Evolutionary conservation across 2,797 vertebrate species (phyloP), one percentile per base, ranked within the genome.

Genomic region (Hipposideros larvatus): DNA sequence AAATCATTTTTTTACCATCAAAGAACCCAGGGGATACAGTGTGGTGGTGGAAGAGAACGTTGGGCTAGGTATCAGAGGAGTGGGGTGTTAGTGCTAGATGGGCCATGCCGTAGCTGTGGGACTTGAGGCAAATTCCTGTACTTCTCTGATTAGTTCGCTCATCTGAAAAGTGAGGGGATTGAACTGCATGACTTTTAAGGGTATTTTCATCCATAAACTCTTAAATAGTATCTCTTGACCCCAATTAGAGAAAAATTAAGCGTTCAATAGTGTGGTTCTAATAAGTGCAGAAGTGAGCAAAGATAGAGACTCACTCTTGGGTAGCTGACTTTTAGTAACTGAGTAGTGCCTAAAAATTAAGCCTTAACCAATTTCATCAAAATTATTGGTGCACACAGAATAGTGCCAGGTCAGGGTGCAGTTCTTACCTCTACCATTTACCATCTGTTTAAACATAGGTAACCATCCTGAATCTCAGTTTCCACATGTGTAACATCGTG

Each of bases 341-440:
- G 34, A 93, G 21, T 88, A 74, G 16, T 92, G 21, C 34, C 91
- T 86, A 95, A 93, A 73, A 87, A 71, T 91, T 78, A 84, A 28
- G 5, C 70, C 48, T 88, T 83, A 80, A 89, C 24, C 51, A 77
- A 34, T 61, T 89, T 82, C 37, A 75, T 78, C 37, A 79, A 83
- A 85, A 74, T 83, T 90, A 57, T 88, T 66, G 34, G 41, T 65
- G 43, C 26, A 51, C 19, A n/a, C 92, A 88, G 43, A 82, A 28
- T 71, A 85, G 34, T 22, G 16, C 2, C 79, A 31, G 22, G 31
- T 74, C 41, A 70, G 63, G 18, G 15, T 80, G 43, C 21, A 61
- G 9, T 65, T 61, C 59, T 96, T 86, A 83, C 26, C 65, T 75
- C 41, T 95, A 43, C 37, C 28, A 57, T 34, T 87, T 55, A 48